These are phyloP conservation scores for Pygoscelis adeliae DNA, from an alignment of 2,113 vertebrate genomes.

Conservation along the genomic window DNA sequence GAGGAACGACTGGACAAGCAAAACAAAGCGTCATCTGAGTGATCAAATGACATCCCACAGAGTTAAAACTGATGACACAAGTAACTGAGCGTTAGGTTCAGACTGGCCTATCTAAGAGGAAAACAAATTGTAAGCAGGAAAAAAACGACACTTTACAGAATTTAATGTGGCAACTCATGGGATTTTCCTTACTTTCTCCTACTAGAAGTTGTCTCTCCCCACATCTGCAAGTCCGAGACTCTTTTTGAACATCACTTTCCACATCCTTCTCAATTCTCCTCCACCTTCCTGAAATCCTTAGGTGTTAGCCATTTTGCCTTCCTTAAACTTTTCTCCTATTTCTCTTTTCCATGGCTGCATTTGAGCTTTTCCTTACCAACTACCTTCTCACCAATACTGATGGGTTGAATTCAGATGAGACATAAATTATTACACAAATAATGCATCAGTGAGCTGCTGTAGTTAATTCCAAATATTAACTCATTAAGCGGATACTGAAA, in stretches of 20 bases:
- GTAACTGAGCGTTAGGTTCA: neutral
- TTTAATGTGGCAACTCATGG: neutral
- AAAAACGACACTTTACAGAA: neutral
- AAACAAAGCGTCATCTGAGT: neutral
- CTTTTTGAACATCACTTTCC: neutral
- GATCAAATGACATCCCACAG: neutral
- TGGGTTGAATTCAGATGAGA: neutral
- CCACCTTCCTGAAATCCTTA: neutral
- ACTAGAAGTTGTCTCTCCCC: neutral
- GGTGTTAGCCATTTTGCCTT: neutral
- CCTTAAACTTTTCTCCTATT: neutral
- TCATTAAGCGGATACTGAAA: neutral
- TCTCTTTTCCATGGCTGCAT: neutral
- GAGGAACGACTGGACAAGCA: neutral
- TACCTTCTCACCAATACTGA: neutral
- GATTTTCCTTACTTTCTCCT: neutral
- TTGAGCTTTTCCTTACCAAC: neutral
- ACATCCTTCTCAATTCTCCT: neutral
- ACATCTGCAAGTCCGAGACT: neutral
- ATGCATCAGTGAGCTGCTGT: neutral
- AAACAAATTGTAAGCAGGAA: neutral
- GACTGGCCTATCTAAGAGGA: neutral
- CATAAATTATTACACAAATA: neutral
- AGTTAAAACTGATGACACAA: neutral
- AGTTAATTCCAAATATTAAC: neutral